Conservation (phyloP, 2,797 vertebrate species). For the Myiotriccus ornatus region DNA sequence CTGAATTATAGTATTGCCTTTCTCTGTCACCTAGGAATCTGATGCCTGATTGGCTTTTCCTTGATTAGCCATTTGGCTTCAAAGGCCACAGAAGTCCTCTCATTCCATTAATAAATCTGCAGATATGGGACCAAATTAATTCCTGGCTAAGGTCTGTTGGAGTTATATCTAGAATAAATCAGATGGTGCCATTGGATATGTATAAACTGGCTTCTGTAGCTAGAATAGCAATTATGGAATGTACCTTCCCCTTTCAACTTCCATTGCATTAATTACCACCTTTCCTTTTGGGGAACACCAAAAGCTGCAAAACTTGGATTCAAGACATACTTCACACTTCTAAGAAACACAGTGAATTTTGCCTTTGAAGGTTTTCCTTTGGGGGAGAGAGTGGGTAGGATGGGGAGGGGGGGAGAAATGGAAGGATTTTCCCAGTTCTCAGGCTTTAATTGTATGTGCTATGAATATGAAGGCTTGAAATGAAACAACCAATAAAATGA, state of each 20-base stretch:
- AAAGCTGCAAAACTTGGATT: not conserved
- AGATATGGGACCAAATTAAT: not conserved
- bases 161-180: not conserved
- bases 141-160: not conserved
- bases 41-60: not conserved
- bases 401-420: not conserved
- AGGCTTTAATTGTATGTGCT: slow-evolving; percentile 38
- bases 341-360: not conserved
- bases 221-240: not conserved
- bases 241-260: not conserved
- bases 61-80: not conserved
- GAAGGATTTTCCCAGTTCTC: slow-evolving; percentile 5
- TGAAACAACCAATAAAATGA: slow-evolving; percentile 56
- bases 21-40: not conserved
- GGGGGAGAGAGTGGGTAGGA: not conserved
- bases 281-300: not conserved
- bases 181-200: not conserved
- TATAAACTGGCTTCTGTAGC: not conserved
- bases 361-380: not conserved
- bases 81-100: not conserved
- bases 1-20: not conserved
- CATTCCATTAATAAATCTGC: not conserved
- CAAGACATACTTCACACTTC: not conserved
- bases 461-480: slow-evolving; percentile 66
- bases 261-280: not conserved